Evolutionary conservation across 1,140 invertebrate species (phyloP).

Genomic region (Bradynema listronoti): DNA sequence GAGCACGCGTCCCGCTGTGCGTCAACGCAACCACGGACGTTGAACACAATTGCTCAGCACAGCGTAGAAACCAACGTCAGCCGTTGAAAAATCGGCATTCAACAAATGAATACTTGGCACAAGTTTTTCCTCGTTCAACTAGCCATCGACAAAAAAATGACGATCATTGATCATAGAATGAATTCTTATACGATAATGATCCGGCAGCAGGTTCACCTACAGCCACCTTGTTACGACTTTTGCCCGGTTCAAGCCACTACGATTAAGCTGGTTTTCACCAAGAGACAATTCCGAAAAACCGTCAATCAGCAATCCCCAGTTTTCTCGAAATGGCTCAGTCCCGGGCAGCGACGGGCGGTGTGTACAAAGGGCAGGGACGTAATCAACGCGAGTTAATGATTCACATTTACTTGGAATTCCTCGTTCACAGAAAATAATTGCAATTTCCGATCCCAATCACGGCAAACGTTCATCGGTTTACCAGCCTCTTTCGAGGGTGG

Average conservation of each 20-base stretch:
- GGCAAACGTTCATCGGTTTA: slow-evolving; percentile 71
- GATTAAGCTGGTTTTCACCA: slow-evolving; percentile 67
- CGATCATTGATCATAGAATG: no score
- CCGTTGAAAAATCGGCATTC: no score
- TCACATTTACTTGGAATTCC: slow-evolving; percentile 79
- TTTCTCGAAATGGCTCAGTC: slow-evolving; percentile 75
- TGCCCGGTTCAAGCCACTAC: slow-evolving; percentile 73
- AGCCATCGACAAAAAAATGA: no score
- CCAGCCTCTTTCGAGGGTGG: slow-evolving; percentile 69
- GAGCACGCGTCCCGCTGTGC: slow-evolving; percentile 17
- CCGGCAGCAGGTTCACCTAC: slow-evolving; percentile 79
- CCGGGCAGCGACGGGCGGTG: slow-evolving; percentile 82
- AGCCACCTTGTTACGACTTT: slow-evolving; percentile 81
- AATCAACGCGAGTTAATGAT: slow-evolving; percentile 77
- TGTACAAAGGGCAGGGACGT: slow-evolving; percentile 80
- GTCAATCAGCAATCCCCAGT: slow-evolving; percentile 66
- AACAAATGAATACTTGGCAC: no score
- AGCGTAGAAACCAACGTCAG: slow-evolving; percentile 22
- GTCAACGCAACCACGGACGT: slow-evolving; percentile 32
- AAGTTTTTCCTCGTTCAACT: no score
- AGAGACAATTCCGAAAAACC: slow-evolving; percentile 60
- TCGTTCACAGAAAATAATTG: slow-evolving; percentile 75
- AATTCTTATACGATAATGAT: no score
- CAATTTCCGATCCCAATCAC: slow-evolving; percentile 75
- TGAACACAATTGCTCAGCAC: slow-evolving; percentile 25